Evolutionary conservation across 1,140 invertebrate genomes (phyloP), one percentile per base, ranked within the genome.

Genomic region (Tetranychus urticae): DNA sequence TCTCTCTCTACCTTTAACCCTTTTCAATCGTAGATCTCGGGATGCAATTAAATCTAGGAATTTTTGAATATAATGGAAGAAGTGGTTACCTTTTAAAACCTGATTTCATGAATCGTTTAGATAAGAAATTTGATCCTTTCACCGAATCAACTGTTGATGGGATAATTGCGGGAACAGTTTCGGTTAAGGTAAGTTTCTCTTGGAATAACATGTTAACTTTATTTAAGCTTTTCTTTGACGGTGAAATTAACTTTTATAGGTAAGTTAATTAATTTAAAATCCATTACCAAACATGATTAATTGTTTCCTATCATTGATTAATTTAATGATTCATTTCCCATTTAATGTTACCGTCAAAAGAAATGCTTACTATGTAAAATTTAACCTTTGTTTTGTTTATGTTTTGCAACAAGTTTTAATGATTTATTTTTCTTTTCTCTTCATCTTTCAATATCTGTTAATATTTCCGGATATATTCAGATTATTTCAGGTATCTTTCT

Each of bases 71-170:
- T 71, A 97, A 98, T 75, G 80, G 84, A 42, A 82, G 91, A n/a
- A 88, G 83, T 65, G 94, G 92, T 0, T 99, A 90, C 71, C 70
- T 99, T 45, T 75, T 97, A 47, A 98, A 99, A 72, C 94, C 93
- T 0, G 93, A 98, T 73, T 98, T 98, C 69, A 97, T 99, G 92
- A 77, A 93, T 54, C 77, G 93, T 59, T 85, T 84, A 63, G 93
- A 98, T 74, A 77, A 89, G 2, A 82, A 83, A 7, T 83, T 99
- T 68, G 94, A 98, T 78, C 94, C 93, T 2, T 99, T 98, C 72
- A 93, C 93, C 1, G 94, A 99, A 74, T 92, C 88, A 59, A 96
- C 90, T 10, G 92, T 98, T n/a, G 94, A 98, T 76, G 96, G 96
- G 61, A 97, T 99, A 60, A 97, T 99, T 68, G 93, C 96, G 14